Evolutionary conservation across 2,888 invertebrate genomes (phyloP).

Genomic region (Ophioninae sp.): DNA sequence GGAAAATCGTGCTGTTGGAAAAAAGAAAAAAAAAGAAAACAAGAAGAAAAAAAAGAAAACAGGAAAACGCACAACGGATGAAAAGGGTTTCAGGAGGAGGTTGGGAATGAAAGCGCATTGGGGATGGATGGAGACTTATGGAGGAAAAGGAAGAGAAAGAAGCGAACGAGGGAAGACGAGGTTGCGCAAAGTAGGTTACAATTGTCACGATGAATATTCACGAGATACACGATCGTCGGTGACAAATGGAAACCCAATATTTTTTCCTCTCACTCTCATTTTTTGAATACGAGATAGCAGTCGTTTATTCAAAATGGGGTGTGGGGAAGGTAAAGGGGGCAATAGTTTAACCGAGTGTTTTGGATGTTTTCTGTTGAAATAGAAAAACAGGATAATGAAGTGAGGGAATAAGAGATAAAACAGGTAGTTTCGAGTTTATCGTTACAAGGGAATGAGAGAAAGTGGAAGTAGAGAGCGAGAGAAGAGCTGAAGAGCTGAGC

Average conservation of each 20-base stretch:
- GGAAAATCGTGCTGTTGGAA: not conserved
- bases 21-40: not conserved
- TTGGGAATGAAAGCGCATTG: not conserved
- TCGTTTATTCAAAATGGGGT: no score
- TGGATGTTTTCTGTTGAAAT: constrained; percentile 3
- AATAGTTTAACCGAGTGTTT: no score
- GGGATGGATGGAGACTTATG: not conserved
- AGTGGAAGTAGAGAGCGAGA: not conserved
- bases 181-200: constrained; percentile 51
- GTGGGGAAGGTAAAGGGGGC: no score
- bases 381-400: not conserved
- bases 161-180: constrained; percentile 12
- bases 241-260: not conserved
- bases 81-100: not conserved
- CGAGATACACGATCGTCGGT: not conserved
- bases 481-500: not conserved
- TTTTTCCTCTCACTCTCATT: not conserved
- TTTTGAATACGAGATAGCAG: constrained; percentile 3
- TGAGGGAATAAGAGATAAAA: not conserved
- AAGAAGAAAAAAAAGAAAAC: no score
- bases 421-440: constrained; percentile 19
- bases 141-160: not conserved
- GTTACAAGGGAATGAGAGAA: not conserved
- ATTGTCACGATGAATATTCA: constrained; percentile 18
- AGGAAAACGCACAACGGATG: not conserved